Evolutionary conservation across 2,888 invertebrate genomes (phyloP).

Genomic region (Margaritifera margaritifera): DNA sequence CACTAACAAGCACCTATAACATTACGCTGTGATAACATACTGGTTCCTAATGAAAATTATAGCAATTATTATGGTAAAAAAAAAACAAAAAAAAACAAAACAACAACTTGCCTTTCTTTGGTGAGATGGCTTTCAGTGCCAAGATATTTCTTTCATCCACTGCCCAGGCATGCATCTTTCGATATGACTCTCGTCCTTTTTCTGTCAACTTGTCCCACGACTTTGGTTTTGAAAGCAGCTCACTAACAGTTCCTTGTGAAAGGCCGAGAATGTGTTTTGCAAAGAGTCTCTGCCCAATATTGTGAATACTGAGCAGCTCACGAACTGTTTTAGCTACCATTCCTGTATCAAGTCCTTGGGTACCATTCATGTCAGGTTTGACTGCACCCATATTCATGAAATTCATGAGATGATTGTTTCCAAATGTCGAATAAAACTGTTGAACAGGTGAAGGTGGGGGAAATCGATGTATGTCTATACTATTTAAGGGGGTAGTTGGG

Average conservation of each 20-base stretch:
- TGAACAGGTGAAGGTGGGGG: conserved; percentile 43
- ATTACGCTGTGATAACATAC: no score
- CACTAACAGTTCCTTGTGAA: conserved; percentile 97
- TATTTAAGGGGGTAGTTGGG: conserved; percentile 36
- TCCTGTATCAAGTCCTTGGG: conserved; percentile 90
- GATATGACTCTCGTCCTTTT: conserved; percentile 98
- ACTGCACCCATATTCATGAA: conserved; percentile 38
- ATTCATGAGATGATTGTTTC: conserved; percentile 46
- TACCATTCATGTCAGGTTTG: conserved; percentile 43
- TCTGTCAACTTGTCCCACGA: conserved; percentile 99
- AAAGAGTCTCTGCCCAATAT: conserved; percentile 98
- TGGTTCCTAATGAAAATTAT: no score
- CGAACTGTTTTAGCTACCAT: conserved; percentile 92
- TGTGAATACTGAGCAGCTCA: conserved; percentile 94
- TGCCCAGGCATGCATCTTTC: conserved; percentile 99
- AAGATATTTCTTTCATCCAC: conserved; percentile 97
- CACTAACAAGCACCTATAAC: no score
- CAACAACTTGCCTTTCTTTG: conserved; percentile 70
- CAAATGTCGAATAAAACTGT: conserved; percentile 39
- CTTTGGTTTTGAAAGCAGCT: conserved; percentile 97
- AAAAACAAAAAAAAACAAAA: background rate
- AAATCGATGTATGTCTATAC: conserved; percentile 29
- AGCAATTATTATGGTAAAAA: no score
- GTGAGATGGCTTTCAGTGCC: conserved; percentile 96
- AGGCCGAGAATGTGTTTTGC: conserved; percentile 98